phyloP scores from a whole-genome alignment of 2,113 vertebrate genomes.

The Aythya baeri region DNA sequence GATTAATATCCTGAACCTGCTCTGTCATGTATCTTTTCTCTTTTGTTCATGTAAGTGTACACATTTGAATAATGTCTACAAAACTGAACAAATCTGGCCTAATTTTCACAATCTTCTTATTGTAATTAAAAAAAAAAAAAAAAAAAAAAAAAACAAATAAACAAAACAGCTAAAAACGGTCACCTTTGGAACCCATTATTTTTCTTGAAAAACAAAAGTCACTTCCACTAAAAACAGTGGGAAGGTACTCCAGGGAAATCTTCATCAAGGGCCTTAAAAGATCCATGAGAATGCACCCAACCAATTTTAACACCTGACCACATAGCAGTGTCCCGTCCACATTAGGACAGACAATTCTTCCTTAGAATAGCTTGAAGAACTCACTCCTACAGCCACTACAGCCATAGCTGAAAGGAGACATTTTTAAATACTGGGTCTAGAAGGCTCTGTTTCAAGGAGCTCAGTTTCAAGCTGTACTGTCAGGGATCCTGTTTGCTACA shows the following conservation, averaged over 20 bases:
- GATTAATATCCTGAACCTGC: background rate
- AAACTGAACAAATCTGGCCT: background rate
- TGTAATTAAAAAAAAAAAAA: background rate
- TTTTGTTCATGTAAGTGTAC: background rate
- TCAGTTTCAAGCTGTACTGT: background rate
- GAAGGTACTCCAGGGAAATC: background rate
- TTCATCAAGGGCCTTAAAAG: background rate
- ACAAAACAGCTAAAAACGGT: background rate
- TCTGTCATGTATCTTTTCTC: background rate
- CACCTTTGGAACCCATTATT: background rate
- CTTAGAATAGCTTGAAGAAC: background rate
- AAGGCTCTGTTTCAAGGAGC: background rate
- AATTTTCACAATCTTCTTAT: background rate
- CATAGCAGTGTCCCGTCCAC: background rate
- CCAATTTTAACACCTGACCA: background rate
- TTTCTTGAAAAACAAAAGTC: background rate
- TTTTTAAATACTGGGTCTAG: background rate
- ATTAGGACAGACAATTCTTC: background rate
- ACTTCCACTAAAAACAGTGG: background rate
- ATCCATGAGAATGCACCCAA: background rate
- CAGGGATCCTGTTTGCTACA: background rate
- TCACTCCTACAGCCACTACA: background rate
- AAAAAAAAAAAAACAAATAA: no score
- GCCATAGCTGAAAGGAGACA: background rate
- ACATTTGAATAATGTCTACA: no score